A percentile compares a stretch with the other conserved stretches of the same genome.
These are phyloP conservation scores for Tachyglossus aculeatus DNA, from an alignment of 2,797 vertebrate genomes.

Conservation along the genomic window DNA sequence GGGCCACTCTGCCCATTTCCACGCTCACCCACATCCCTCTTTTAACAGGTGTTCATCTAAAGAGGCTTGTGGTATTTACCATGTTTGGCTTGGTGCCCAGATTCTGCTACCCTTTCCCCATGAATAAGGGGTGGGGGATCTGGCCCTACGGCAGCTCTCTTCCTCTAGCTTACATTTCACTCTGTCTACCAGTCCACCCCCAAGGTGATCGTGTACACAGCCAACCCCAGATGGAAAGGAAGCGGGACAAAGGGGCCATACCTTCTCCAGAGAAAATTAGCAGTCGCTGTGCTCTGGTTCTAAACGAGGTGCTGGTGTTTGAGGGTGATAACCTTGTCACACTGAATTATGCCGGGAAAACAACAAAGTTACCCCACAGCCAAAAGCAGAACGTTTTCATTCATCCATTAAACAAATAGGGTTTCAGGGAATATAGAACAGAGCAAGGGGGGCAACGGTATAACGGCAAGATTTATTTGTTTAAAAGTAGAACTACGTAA, in stretches of 20 bases:
- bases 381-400: constrained; percentile 69
- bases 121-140: background rate
- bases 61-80: too few relatives aligned
- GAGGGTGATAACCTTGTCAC: constrained; percentile 77
- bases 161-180: background rate
- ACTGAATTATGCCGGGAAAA: constrained; percentile 73
- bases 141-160: background rate
- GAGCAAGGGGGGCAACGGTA: constrained; percentile 71
- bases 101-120: too few relatives aligned
- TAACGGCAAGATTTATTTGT: constrained; percentile 66
- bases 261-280: constrained; percentile 41
- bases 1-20: too few relatives aligned
- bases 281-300: constrained; percentile 55
- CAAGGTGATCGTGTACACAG: background rate
- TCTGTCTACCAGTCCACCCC: background rate
- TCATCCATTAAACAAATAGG: constrained; percentile 72
- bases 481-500: constrained; percentile 60
- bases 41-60: constrained; percentile 40
- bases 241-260: constrained; percentile 16
- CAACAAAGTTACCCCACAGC: constrained; percentile 65
- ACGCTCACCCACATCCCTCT: too few relatives aligned
- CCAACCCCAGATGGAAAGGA: background rate
- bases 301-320: constrained; percentile 73
- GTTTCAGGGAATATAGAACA: constrained; percentile 73
- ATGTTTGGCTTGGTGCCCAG: too few relatives aligned